phyloP scores from a whole-genome alignment of 2,797 vertebrate genomes.

The Anniella stebbinsi region DNA sequence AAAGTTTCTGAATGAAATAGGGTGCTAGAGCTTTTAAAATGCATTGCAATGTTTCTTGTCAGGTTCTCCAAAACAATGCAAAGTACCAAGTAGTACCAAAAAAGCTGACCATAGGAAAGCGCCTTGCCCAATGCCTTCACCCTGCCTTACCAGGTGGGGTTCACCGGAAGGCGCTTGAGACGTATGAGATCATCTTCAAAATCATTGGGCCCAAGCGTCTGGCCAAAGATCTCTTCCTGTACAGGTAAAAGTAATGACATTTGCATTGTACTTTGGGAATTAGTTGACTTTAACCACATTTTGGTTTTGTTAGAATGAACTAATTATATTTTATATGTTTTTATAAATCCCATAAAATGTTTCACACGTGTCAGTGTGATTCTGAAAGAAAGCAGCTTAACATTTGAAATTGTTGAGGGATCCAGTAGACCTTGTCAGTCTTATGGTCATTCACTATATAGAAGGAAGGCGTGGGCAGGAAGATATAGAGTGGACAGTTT shows the following conservation, averaged over 20 bases:
- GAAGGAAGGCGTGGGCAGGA: too few relatives aligned
- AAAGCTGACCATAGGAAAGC: conserved; percentile 96
- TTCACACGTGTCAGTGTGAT: neutral
- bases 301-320: neutral
- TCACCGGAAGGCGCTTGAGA: conserved; percentile 98
- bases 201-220: conserved; percentile 98
- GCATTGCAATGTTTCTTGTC: conserved; percentile 48
- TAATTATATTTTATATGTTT: neutral
- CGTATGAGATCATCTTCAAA: conserved; percentile 99
- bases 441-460: neutral
- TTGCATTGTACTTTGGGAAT: neutral
- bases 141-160: conserved; percentile 98
- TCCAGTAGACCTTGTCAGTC: neutral
- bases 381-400: neutral
- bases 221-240: conserved; percentile 98
- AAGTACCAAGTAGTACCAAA: conserved; percentile 99
- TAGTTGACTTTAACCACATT: neutral
- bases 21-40: conserved; percentile 15
- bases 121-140: conserved; percentile 96
- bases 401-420: neutral
- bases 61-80: conserved; percentile 98
- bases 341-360: neutral
- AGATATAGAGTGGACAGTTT: neutral
- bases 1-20: neutral
- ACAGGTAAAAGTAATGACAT: conserved; percentile 85